Evolutionary conservation across 2,888 invertebrate genomes (phyloP), one percentile per base, ranked within the genome.

Genomic region (Eurytoma adleriae): DNA sequence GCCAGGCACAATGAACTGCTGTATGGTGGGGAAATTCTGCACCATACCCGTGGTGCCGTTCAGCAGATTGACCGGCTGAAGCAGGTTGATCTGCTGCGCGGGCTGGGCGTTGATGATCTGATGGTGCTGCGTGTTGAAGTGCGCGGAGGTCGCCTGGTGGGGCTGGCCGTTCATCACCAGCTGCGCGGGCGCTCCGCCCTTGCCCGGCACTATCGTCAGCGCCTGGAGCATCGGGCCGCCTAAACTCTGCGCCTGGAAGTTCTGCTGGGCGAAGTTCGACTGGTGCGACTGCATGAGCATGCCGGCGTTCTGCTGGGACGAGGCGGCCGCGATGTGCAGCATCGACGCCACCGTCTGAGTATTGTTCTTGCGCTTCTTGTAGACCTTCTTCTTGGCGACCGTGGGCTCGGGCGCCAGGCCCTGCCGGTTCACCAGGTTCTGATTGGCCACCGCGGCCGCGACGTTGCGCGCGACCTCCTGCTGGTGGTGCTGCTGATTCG

Each of bases 21-120:
- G 96, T 85, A 95, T 95, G 0, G 95, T 94, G 0, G 95, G 95
- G 88, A 95, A 95, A 88, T 95, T 95, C 70, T 95, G 94, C 83
- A 95, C 94, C 79, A 95, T 94, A 4, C 94, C 93, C 54, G 94
- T 93, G 0, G 94, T 92, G 69, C 94, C 93, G 76, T 96, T 96
- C 80, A 96, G 93, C 83, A 96, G 91, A 91, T 96, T 96, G 52
- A 96, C 95, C 0, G 96, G 96, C 88, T 96, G 96, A 1, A 95
- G 90, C 62, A 96, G 91, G 89, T 96, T 95, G 52, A 95, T 95
- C 88, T 96, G 94, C 82, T 92, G 92, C 0, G 90, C 83, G 0
- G 90, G 90, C 71, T 90, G 90, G 5, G 90, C 86, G 79, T 91
- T 91, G 12, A 95, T 92, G 79, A 96, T 95, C 86, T 94, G 95